phyloP scores from a whole-genome alignment of 2,797 vertebrate genomes.

The Poliocrania exsul region DNA sequence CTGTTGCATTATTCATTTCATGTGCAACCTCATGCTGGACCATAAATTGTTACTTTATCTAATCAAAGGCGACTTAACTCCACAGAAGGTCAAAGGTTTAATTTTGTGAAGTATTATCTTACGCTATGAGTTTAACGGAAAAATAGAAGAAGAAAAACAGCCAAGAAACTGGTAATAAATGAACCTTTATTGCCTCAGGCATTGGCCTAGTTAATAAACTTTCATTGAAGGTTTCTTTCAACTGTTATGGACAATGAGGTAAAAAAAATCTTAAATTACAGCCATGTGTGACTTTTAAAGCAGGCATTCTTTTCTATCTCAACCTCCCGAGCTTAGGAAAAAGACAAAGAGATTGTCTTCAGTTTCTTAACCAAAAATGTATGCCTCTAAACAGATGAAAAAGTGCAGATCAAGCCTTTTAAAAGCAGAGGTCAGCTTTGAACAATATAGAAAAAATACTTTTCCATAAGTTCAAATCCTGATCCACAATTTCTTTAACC shows the following conservation, averaged over 20 bases:
- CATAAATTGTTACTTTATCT: slow-evolving; percentile 88
- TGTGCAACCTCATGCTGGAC: slow-evolving; percentile 83
- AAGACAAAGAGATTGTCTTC: slow-evolving; percentile 80
- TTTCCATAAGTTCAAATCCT: slow-evolving; percentile 53
- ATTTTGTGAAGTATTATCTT: slow-evolving; percentile 89
- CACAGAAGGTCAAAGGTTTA: slow-evolving; percentile 87
- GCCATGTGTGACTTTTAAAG: slow-evolving; percentile 88
- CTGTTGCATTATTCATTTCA: slow-evolving; percentile 94
- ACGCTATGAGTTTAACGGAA: slow-evolving; percentile 84
- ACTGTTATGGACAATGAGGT: slow-evolving; percentile 85
- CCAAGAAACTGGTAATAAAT: slow-evolving; percentile 86
- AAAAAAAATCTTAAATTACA: slow-evolving; percentile 86
- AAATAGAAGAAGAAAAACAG: slow-evolving; percentile 87
- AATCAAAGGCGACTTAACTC: slow-evolving; percentile 87
- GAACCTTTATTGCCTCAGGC: slow-evolving; percentile 85
- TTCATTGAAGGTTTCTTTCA: slow-evolving; percentile 89
- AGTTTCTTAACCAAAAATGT: slow-evolving; percentile 81
- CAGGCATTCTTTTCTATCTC: slow-evolving; percentile 85
- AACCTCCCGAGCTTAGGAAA: slow-evolving; percentile 73
- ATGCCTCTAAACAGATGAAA: slow-evolving; percentile 80
- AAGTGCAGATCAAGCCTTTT: slow-evolving; percentile 74
- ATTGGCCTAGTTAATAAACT: slow-evolving; percentile 87
- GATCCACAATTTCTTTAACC: neutral
- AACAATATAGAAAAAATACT: slow-evolving; percentile 65
- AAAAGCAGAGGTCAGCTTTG: slow-evolving; percentile 77